Base-by-base conservation (phyloP, 2,797 vertebrate genomes). In the Pipistrellus pygmaeus region DNA sequence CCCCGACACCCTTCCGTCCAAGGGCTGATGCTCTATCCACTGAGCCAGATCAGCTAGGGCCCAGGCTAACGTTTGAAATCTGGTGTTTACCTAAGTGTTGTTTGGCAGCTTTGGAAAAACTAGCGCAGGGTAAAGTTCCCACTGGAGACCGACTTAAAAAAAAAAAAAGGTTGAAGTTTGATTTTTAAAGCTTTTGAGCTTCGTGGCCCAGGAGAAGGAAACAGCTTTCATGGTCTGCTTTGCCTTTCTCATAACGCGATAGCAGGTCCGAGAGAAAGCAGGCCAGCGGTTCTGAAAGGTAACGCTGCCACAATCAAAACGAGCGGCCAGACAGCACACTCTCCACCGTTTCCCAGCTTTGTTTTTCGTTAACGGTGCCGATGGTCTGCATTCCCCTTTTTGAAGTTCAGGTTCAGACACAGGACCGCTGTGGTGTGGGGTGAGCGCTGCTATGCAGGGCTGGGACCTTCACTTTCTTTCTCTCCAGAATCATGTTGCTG, bases 241-340 rank as follows among this genome's bases (percentile, higher is more conserved):
- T 78, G 17, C 72, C 25, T 93, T 76, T 48, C 44, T 64, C 7
- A 14, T n/a, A 53, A 81, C 64, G 69, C 71, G 9, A 5, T 27
- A 27, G 55, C 32, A 60, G 23, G 21, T 25, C 5, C 20, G 3
- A 0, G 10, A 27, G 80, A 15, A 38, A 35, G 12, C 10, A 10
- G 14, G 32, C 48, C 5, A 1, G 12, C 64, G 13, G 27, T 41
- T 44, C 51, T 25, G 71, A 44, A 64, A 60, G 82, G 44, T 46
- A 2, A n/a, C 0, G 3, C 3, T 2, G 25, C 60, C 0, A 0
- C 18, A 2, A 14, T 81, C 71, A 3, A 51, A 82, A 48, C n/a
- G 32, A n/a, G 72, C 60, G 6, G n/a, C 41, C 30, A 2, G 73
- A n/a, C 51, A 51, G 10, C 0, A 4, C 30, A 14, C 18, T 32